These are phyloP conservation scores for Chrosomus eos DNA, from an alignment of 2,797 vertebrate species.

Conservation along the genomic window DNA sequence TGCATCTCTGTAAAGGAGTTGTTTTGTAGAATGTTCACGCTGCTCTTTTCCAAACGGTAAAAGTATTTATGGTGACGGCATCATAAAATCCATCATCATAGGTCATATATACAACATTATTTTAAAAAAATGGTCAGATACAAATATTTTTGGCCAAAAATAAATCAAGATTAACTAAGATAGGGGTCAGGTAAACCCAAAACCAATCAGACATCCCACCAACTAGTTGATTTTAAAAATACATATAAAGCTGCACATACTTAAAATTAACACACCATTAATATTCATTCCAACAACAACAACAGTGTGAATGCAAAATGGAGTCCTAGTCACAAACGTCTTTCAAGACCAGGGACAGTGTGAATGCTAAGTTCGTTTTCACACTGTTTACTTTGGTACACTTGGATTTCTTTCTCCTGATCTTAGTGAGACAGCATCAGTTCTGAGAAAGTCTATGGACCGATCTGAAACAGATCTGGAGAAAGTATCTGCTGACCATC, in stretches of 20 bases:
- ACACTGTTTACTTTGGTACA: not conserved
- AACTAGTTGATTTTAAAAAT: not conserved
- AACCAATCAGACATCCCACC: not conserved
- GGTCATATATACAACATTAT: not conserved
- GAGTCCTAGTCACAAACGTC: not conserved
- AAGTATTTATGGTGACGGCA: not conserved
- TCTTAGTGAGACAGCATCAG: conserved; percentile 84
- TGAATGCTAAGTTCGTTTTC: not conserved
- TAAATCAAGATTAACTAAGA: no score
- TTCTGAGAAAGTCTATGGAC: conserved; percentile 82
- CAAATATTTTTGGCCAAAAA: no score
- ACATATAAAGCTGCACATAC: not conserved
- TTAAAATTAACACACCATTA: not conserved
- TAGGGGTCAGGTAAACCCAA: not conserved
- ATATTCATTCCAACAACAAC: not conserved
- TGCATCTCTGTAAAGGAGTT: not conserved
- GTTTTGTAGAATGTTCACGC: not conserved
- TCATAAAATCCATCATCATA: not conserved
- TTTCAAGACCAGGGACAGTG: not conserved
- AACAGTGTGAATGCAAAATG: not conserved
- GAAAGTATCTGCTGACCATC: conserved; percentile 71
- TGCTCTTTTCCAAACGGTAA: not conserved
- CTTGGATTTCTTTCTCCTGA: not conserved
- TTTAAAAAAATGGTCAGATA: not conserved
- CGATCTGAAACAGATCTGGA: conserved; percentile 76